phyloP scores from a whole-genome alignment of 2,797 vertebrate genomes.

The Coregonus ussuriensis region DNA sequence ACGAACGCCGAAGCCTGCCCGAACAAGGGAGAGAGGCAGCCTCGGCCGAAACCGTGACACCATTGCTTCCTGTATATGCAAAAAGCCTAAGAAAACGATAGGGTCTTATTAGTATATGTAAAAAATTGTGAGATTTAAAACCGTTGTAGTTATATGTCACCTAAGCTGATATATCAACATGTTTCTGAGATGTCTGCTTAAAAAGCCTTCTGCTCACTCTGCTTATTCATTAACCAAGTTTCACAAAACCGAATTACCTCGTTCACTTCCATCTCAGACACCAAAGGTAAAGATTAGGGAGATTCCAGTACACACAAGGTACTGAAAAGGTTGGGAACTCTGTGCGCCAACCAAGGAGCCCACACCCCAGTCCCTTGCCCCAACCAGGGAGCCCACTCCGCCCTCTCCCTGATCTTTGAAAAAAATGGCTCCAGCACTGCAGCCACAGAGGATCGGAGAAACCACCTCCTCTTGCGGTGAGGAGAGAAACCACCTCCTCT shows the following conservation, averaged over 20 bases:
- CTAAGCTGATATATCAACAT: neutral
- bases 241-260: neutral
- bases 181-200: neutral
- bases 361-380: neutral
- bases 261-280: neutral
- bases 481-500: too few relatives aligned
- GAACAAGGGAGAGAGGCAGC: too few relatives aligned
- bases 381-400: neutral
- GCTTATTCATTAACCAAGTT: too few relatives aligned
- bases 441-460: constrained; percentile 56
- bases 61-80: neutral
- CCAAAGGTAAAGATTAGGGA: neutral
- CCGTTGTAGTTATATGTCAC: neutral
- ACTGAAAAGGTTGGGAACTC: constrained; percentile 28
- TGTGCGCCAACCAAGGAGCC: constrained; percentile 6
- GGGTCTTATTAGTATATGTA: neutral
- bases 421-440: constrained; percentile 38
- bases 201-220: neutral
- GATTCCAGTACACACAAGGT: neutral
- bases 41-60: too few relatives aligned
- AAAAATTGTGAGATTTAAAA: too few relatives aligned
- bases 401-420: constrained; percentile 36
- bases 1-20: too few relatives aligned
- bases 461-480: too few relatives aligned
- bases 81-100: neutral